A percentile compares a stretch with the other conserved stretches of the same genome.
Conservation (phyloP, 2,113 vertebrate species). For the Mungos mungo region DNA sequence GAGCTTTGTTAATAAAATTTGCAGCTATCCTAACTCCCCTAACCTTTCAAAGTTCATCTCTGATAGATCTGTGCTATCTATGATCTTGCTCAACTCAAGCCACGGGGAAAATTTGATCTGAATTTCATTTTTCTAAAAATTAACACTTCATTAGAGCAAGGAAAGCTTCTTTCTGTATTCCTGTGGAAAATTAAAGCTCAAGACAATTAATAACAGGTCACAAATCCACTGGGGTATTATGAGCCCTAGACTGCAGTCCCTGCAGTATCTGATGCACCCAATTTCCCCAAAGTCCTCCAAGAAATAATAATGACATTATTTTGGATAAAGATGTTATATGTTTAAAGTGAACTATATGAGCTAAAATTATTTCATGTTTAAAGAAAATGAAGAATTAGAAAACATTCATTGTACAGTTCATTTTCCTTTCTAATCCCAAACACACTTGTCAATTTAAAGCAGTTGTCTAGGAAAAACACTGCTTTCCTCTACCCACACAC, state of each 20-base stretch:
- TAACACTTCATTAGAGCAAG: slow-evolving; percentile 42
- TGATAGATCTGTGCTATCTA: slow-evolving; percentile 46
- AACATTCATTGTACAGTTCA: neutral
- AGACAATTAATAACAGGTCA: neutral
- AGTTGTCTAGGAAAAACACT: neutral
- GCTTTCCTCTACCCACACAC: too few relatives aligned
- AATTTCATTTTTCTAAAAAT: slow-evolving; percentile 32
- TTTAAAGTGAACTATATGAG: neutral
- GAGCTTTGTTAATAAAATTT: slow-evolving; percentile 63
- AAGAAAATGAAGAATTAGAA: neutral
- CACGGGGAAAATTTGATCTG: slow-evolving; percentile 9
- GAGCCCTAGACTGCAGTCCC: neutral
- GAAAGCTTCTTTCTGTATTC: neutral
- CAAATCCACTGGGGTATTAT: neutral
- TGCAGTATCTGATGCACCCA: neutral
- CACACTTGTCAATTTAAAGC: neutral
- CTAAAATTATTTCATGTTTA: neutral
- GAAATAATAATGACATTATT: neutral
- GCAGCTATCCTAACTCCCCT: slow-evolving; percentile 57
- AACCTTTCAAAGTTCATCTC: slow-evolving; percentile 68
- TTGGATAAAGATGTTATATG: neutral
- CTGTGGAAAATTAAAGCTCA: neutral
- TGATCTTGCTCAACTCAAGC: slow-evolving; percentile 54
- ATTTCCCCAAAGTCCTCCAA: neutral
- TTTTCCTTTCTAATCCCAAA: neutral